A percentile compares a stretch with the other conserved stretches of the same genome.
Conservation (phyloP, 2,888 invertebrate genomes). For the Pseudococcus viburni region DNA sequence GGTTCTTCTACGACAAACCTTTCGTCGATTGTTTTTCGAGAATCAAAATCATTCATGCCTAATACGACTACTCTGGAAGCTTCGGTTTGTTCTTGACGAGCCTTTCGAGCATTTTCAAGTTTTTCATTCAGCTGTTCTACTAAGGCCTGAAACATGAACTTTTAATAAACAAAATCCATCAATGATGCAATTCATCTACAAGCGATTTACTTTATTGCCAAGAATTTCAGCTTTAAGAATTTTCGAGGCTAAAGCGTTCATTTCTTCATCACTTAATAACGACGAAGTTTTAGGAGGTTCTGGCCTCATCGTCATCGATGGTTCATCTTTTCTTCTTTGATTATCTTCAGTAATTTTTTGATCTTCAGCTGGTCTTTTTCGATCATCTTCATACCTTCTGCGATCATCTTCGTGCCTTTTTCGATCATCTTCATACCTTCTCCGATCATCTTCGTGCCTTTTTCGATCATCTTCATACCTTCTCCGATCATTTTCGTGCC, state of each 20-base stretch:
- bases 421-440: not conserved
- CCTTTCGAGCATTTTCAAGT: conserved; percentile 79
- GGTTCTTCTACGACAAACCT: conserved; percentile 66
- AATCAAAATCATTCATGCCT: conserved; percentile 78
- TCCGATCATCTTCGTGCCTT: not conserved
- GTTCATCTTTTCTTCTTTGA: not conserved
- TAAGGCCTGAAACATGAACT: conserved; percentile 73
- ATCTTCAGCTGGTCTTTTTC: not conserved
- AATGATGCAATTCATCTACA: not conserved
- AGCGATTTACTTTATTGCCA: conserved; percentile 78
- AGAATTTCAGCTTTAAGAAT: conserved; percentile 94
- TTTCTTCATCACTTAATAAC: conserved; percentile 81
- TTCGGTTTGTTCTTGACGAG: conserved; percentile 19
- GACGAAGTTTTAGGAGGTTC: conserved; percentile 56
- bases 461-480: not conserved
- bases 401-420: not conserved
- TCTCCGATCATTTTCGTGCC: not conserved
- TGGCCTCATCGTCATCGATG: conserved; percentile 66
- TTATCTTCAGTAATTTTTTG: not conserved
- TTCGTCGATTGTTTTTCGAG: conserved; percentile 72
- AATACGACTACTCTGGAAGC: conserved; percentile 75
- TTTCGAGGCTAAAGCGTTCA: conserved; percentile 92
- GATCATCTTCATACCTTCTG: not conserved
- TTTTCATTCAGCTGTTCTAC: conserved; percentile 81
- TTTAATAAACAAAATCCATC: not conserved